These are phyloP conservation scores for Sebastes vulpes DNA, from an alignment of 2,797 vertebrate species.

Conservation along the genomic window DNA sequence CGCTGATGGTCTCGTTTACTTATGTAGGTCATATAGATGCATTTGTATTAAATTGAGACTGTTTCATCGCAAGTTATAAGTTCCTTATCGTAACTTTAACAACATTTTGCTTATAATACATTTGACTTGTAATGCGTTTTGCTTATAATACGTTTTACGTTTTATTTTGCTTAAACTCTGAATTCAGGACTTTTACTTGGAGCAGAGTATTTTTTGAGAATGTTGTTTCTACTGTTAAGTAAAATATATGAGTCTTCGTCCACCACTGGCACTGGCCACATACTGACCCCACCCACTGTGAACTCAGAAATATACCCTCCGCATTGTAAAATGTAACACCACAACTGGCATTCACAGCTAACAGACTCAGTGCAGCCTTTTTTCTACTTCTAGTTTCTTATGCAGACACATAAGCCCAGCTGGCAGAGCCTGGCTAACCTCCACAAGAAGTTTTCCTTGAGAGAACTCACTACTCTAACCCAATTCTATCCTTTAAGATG, in stretches of 20 bases:
- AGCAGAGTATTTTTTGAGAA: not conserved
- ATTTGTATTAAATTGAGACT: no score
- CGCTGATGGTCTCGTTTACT: no score
- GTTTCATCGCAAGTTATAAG: no score
- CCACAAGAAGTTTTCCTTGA: conserved; percentile 62
- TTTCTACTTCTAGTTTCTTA: conserved; percentile 4
- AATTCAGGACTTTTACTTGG: not conserved
- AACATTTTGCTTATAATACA: no score
- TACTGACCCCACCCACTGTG: not conserved
- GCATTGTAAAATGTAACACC: conserved; percentile 18
- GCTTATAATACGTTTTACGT: no score
- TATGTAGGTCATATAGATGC: no score
- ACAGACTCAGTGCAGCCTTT: not conserved
- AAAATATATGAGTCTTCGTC: not conserved
- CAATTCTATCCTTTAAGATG: conserved; percentile 80
- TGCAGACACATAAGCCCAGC: conserved; percentile 40
- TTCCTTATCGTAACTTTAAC: no score
- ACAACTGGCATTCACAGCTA: conserved; percentile 27
- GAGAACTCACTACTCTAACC: conserved; percentile 68
- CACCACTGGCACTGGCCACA: not conserved
- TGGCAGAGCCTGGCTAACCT: conserved; percentile 46
- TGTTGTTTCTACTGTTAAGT: not conserved
- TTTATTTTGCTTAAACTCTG: not conserved
- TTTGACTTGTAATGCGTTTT: no score
- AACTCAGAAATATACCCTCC: not conserved